A percentile compares a stretch with the other conserved stretches of the same genome.
phyloP scores from a whole-genome alignment of 2,888 invertebrate genomes.

The Arrhopalites spinosus region DNA sequence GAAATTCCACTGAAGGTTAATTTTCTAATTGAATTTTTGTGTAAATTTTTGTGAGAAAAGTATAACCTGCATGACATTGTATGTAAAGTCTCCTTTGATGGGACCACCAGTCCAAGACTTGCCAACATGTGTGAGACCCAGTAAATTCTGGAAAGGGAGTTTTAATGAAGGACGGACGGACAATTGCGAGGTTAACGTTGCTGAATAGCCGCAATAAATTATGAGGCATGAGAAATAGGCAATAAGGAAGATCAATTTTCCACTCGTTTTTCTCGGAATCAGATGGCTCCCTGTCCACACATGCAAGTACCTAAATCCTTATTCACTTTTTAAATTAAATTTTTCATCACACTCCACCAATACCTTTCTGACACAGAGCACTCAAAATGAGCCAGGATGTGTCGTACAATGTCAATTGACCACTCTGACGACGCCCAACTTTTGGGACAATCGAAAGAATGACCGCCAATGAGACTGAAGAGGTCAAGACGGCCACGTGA shows the following conservation, averaged over 20 bases:
- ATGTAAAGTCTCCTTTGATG: slow-evolving; percentile 41
- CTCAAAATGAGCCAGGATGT: slow-evolving; percentile 31
- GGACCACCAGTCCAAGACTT: slow-evolving; percentile 37
- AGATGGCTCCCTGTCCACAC: slow-evolving; percentile 25
- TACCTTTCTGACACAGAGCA: slow-evolving; percentile 39
- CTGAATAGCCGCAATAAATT: slow-evolving; percentile 41
- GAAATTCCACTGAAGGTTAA: no score
- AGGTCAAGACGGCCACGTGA: slow-evolving; percentile 6
- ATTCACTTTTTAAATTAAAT: no score
- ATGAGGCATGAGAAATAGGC: slow-evolving; percentile 38
- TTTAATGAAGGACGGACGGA: slow-evolving; percentile 36
- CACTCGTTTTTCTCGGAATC: slow-evolving; percentile 25
- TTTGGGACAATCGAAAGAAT: neutral
- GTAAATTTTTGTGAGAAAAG: neutral
- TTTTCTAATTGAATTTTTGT: no score
- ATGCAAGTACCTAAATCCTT: no score
- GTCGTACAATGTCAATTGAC: slow-evolving; percentile 21
- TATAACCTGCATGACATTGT: slow-evolving; percentile 42
- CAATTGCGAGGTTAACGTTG: slow-evolving; percentile 41
- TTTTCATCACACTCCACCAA: no score
- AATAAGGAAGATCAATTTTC: slow-evolving; percentile 36
- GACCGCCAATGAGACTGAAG: neutral
- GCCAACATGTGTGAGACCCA: slow-evolving; percentile 22
- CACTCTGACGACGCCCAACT: neutral
- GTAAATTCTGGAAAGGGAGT: slow-evolving; percentile 40